phyloP scores from a whole-genome alignment of 2,113 vertebrate genomes.

The Stigmatopora nigra region DNA sequence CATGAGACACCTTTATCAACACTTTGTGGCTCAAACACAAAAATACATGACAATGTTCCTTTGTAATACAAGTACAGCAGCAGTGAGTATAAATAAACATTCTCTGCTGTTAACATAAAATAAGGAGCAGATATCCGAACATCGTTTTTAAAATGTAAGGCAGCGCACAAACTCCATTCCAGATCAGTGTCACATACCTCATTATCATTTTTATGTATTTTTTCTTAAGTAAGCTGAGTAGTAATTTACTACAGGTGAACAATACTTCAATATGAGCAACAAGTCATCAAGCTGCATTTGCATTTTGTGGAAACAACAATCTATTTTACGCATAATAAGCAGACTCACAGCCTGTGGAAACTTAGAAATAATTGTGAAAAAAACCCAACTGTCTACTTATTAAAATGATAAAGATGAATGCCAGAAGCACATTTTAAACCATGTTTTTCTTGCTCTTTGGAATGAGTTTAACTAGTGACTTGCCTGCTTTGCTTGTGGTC shows the following conservation, averaged over 20 bases:
- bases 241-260: slow-evolving; percentile 1
- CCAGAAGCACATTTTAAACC: background rate
- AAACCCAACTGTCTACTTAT: background rate
- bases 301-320: background rate
- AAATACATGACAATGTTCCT: slow-evolving; percentile 29
- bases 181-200: too few species aligned
- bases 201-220: too few species aligned
- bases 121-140: slow-evolving; percentile 1
- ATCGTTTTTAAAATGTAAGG: background rate
- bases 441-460: background rate
- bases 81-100: slow-evolving; percentile 15
- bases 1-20: slow-evolving; percentile 32
- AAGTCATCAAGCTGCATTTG: background rate
- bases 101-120: slow-evolving; percentile 1
- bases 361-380: background rate
- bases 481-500: background rate
- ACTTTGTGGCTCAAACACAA: slow-evolving; percentile 4
- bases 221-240: background rate
- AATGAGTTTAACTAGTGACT: background rate
- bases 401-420: background rate
- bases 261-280: background rate
- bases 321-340: slow-evolving; percentile 1
- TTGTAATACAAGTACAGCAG: slow-evolving; percentile 8
- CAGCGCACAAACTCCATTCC: background rate
- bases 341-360: background rate